These are phyloP conservation scores for Polydesmus complanatus DNA, from an alignment of 2,888 invertebrate genomes.

Conservation along the genomic window DNA sequence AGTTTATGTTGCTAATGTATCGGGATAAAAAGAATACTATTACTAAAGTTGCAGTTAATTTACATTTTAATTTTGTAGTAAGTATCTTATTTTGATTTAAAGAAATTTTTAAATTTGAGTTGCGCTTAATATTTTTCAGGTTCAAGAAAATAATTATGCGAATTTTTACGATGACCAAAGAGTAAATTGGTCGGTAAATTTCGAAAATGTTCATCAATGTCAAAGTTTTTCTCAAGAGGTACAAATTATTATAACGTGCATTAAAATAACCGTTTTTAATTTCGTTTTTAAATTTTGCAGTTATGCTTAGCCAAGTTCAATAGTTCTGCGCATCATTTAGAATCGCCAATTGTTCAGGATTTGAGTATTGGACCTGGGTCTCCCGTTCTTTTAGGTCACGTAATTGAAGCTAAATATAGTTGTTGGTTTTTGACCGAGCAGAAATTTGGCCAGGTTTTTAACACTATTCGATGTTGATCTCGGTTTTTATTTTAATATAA, in stretches of 20 bases:
- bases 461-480: background rate
- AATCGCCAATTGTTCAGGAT: constrained; percentile 1
- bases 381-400: background rate
- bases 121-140: background rate
- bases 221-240: too few relatives aligned
- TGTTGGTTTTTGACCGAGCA: constrained; percentile 1
- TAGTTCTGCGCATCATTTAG: background rate
- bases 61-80: constrained; percentile 2
- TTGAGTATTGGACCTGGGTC: background rate
- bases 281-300: too few relatives aligned
- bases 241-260: too few relatives aligned
- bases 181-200: constrained; percentile 11
- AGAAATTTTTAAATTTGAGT: background rate
- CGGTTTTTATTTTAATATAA: background rate
- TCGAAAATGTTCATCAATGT: constrained; percentile 1
- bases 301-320: constrained; percentile 2
- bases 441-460: constrained; percentile 10
- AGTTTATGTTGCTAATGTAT: constrained; percentile 4
- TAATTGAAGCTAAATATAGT: background rate
- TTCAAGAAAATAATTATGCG: constrained; percentile 11
- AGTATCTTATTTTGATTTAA: constrained; percentile 1
- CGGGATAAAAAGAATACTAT: constrained; percentile 2
- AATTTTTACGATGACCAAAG: constrained; percentile 7
- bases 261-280: too few relatives aligned
- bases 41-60: constrained; percentile 3